A percentile compares a stretch with the other conserved stretches of the same genome.
These are phyloP conservation scores for Euproctis similis DNA, from an alignment of 2,888 invertebrate species.

Conservation along the genomic window DNA sequence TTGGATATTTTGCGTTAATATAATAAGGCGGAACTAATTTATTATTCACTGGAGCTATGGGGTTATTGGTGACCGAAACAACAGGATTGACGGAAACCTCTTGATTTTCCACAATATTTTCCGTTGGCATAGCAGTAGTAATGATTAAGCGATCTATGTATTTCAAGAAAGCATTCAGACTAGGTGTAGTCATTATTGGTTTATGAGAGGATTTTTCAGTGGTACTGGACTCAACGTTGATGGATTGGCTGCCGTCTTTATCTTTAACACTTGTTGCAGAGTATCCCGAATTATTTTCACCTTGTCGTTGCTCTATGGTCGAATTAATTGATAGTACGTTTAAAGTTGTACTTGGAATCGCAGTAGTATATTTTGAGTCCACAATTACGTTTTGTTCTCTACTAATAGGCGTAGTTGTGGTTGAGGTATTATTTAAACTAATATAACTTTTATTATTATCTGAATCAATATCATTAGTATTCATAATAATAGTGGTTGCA, in stretches of 20 bases:
- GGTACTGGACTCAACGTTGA: background rate
- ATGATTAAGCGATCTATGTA: slow-evolving; percentile 2
- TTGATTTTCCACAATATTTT: background rate
- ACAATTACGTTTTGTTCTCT: too few species aligned
- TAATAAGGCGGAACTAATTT: background rate
- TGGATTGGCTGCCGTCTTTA: background rate
- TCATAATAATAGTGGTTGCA: background rate
- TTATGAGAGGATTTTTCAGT: background rate
- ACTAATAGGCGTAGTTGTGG: too few species aligned
- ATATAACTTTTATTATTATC: background rate
- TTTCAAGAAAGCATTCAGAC: slow-evolving; percentile 2
- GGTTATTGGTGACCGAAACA: background rate
- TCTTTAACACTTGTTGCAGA: background rate
- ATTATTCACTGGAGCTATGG: background rate
- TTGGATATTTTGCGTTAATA: background rate
- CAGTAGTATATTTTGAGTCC: too few species aligned
- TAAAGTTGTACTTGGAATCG: too few species aligned
- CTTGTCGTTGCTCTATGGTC: too few species aligned
- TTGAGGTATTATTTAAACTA: background rate
- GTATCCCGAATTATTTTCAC: background rate
- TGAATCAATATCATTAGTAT: background rate
- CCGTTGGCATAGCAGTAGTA: background rate
- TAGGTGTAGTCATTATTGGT: slow-evolving; percentile 1
- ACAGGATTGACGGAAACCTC: background rate
- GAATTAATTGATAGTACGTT: background rate